These are phyloP conservation scores for Meandrina meandrites DNA, from an alignment of 92 coral and sea anemone species.

Conservation along the genomic window DNA sequence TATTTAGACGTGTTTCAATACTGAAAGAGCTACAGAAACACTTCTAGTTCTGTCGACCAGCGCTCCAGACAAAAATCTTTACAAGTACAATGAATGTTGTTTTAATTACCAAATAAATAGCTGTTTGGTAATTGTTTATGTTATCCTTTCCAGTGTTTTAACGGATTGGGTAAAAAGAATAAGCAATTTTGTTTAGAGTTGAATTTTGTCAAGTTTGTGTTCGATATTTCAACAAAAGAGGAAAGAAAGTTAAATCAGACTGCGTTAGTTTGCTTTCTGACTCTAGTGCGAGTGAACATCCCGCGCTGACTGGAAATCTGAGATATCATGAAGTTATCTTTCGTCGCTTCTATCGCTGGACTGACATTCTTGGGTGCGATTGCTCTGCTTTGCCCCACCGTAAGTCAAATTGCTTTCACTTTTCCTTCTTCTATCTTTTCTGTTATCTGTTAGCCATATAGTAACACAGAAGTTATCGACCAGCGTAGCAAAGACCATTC, in stretches of 20 bases:
- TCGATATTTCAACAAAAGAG: conserved; percentile 2
- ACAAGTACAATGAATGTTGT: neutral
- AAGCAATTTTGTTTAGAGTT: neutral
- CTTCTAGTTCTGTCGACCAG: neutral
- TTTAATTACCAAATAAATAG: neutral
- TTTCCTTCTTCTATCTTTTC: neutral
- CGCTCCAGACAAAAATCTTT: neutral
- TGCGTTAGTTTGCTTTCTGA: neutral
- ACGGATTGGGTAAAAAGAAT: neutral
- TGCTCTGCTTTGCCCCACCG: neutral
- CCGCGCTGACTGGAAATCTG: neutral
- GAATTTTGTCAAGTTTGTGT: neutral
- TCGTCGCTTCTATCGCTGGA: neutral
- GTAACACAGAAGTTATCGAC: neutral
- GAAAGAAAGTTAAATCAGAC: neutral
- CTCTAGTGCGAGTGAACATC: neutral
- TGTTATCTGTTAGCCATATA: neutral
- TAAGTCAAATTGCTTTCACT: neutral
- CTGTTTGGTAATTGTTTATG: neutral
- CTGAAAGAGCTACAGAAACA: neutral
- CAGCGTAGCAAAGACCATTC: neutral
- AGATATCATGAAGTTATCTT: neutral
- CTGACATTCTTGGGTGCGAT: neutral
- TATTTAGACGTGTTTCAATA: too few relatives aligned
- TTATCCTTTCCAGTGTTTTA: neutral